These are phyloP conservation scores for Drepana arcuata DNA, from an alignment of 1,140 invertebrate genomes.

Conservation along the genomic window DNA sequence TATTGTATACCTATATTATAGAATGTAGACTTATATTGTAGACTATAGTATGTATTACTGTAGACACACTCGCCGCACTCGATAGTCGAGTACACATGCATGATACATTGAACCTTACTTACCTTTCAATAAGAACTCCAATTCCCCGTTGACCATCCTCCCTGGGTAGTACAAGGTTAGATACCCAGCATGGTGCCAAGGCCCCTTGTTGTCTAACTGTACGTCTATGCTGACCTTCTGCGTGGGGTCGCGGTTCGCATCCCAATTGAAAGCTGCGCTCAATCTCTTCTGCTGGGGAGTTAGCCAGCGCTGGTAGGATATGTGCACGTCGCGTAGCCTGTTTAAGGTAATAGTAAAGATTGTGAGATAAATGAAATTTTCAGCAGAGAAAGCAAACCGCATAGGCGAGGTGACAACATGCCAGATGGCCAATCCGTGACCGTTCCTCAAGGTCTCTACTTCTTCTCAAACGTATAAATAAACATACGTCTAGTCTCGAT, in stretches of 20 bases:
- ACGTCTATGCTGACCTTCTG: constrained; percentile 76
- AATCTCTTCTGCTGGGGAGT: constrained; percentile 74
- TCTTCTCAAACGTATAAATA: too few relatives aligned
- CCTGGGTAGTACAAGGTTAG: constrained; percentile 81
- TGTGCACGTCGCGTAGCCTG: constrained; percentile 81
- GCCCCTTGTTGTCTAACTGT: constrained; percentile 61
- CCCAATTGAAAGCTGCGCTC: constrained; percentile 83
- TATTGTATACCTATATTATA: too few relatives aligned
- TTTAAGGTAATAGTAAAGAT: constrained; percentile 5
- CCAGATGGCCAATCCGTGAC: too few relatives aligned
- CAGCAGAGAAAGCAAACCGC: too few relatives aligned
- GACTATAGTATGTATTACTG: too few relatives aligned
- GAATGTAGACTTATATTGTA: too few relatives aligned
- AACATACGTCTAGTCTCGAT: too few relatives aligned
- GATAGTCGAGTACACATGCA: too few relatives aligned
- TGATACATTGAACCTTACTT: constrained; percentile 4
- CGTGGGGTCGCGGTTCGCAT: constrained; percentile 84
- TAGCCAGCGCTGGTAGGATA: constrained; percentile 74
- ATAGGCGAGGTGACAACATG: too few relatives aligned
- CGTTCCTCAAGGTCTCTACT: too few relatives aligned
- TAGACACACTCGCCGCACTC: too few relatives aligned
- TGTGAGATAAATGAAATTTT: background rate
- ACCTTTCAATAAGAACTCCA: constrained; percentile 72
- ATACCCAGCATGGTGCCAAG: constrained; percentile 75
- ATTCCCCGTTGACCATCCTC: constrained; percentile 76